Percentiles rank a stretch among this genome's conserved stretches.
Evolutionary conservation across 2,113 vertebrate species (phyloP).

Genomic region (Sakesphorus luctuosus): DNA sequence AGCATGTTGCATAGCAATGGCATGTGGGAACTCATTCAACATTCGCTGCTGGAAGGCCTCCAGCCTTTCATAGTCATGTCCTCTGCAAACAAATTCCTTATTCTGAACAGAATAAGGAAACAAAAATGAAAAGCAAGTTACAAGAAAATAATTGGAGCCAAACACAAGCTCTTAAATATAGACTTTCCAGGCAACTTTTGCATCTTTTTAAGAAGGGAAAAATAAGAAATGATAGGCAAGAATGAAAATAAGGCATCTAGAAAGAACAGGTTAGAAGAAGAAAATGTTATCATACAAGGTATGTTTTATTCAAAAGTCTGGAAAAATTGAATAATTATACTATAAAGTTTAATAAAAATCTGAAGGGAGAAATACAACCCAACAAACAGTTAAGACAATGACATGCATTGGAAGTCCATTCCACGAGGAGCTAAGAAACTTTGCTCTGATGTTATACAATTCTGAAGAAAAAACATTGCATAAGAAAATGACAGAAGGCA

Average conservation of each 20-base stretch:
- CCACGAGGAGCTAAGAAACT: not conserved
- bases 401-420: not conserved
- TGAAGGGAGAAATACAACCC: not conserved
- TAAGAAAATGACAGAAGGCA: not conserved
- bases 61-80: conserved; percentile 97
- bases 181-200: not conserved
- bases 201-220: not conserved
- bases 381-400: not conserved
- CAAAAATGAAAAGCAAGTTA: not conserved
- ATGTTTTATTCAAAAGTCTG: not conserved
- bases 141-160: not conserved
- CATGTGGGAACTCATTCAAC: conserved; percentile 97
- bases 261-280: not conserved
- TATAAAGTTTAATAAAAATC: not conserved
- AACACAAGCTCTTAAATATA: not conserved
- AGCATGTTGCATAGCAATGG: conserved; percentile 98
- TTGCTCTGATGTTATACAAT: not conserved
- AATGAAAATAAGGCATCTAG: not conserved
- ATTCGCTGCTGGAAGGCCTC: conserved; percentile 99
- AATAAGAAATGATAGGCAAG: not conserved
- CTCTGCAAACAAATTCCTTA: conserved; percentile 99
- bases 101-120: conserved; percentile 79
- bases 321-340: not conserved
- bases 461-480: not conserved
- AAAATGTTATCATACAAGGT: not conserved